These are phyloP conservation scores for Takifugu bimaculatus DNA, from an alignment of 2,113 vertebrate genomes.

Conservation along the genomic window DNA sequence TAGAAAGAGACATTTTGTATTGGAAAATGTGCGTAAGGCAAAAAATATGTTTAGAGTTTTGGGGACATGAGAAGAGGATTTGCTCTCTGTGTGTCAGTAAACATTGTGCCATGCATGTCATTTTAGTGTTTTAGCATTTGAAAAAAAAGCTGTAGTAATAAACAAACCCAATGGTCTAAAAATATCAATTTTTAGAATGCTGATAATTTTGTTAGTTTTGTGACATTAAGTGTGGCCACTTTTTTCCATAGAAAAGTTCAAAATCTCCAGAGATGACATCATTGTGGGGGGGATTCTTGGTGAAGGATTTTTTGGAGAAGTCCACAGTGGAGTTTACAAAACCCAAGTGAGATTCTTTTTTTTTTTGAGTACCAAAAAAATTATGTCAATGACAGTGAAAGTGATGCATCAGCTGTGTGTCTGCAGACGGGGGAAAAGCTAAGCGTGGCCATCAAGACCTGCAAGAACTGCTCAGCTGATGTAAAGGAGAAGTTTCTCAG, in stretches of 20 bases:
- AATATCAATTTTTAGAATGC: too few relatives aligned
- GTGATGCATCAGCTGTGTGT: neutral
- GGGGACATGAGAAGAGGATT: too few relatives aligned
- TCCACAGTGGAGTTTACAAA: slow-evolving; percentile 86
- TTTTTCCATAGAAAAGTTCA: slow-evolving; percentile 59
- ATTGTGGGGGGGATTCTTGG: slow-evolving; percentile 84
- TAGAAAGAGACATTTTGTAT: too few relatives aligned
- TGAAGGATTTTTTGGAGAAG: slow-evolving; percentile 93
- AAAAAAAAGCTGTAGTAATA: too few relatives aligned
- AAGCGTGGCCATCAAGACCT: slow-evolving; percentile 89
- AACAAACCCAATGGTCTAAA: too few relatives aligned
- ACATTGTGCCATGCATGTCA: too few relatives aligned
- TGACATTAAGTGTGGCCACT: too few relatives aligned
- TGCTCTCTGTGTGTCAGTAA: too few relatives aligned
- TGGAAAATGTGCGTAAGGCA: too few relatives aligned
- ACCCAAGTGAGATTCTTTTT: slow-evolving; percentile 73
- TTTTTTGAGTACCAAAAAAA: slow-evolving; percentile 2
- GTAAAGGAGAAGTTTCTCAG: slow-evolving; percentile 94
- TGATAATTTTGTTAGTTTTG: neutral
- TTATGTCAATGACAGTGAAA: neutral
- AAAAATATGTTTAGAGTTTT: too few relatives aligned
- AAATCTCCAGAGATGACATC: slow-evolving; percentile 76
- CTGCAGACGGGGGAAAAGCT: slow-evolving; percentile 79
- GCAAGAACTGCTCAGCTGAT: slow-evolving; percentile 84
- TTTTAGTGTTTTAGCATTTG: too few relatives aligned